Evolutionary conservation across 2,113 vertebrate species (phyloP), one percentile per base, ranked within the genome.

Genomic region (Onychostoma macrolepis): DNA sequence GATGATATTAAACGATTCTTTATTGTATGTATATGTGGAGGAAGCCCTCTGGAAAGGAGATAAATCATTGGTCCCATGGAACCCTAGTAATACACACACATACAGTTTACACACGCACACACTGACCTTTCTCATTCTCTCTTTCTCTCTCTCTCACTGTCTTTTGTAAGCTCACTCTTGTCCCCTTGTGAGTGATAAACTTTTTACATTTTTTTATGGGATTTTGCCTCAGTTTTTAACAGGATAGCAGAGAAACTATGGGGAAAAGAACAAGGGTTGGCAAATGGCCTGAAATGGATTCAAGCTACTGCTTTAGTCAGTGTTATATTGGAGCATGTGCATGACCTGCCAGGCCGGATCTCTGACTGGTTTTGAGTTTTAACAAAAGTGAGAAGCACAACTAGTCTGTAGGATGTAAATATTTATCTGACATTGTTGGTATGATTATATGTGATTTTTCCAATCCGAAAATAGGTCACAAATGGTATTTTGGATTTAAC

Each of bases 1-100:
- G 43, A 67, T 82, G 43, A 84, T 77, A 41, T 83, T 74, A 43
- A 80, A 50, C 12, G 45, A 61, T 86, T 43, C 21, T 78, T 74
- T 45, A 36, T 84, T 75, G 81, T 75, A 76, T 85, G 80, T 81
- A 69, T 75, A 69, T 83, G 71, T 78, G 80, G 75, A 80, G 80
- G 63, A 78, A 74, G 63, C 36, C 17, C 80, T 87, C 58, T 84
- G 36, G 80, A 88, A 88, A 86, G 75, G 41, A 88, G 75, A 89
- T 86, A 80, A 86, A 86, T 89, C 84, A 88, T 43, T 82, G 19
- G 72, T 87, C 79, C 83, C 86, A 77, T 82, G 83, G 67, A 89
- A 84, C 84, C 36, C 53, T 53, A 45, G 76, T 38, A 50, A 71
- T 33, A 56, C 26, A 83, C 56, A 77, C 43, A 69, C 30, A 33